These are phyloP conservation scores for Anadara kagoshimensis DNA, from an alignment of 1,140 invertebrate species.

Conservation along the genomic window DNA sequence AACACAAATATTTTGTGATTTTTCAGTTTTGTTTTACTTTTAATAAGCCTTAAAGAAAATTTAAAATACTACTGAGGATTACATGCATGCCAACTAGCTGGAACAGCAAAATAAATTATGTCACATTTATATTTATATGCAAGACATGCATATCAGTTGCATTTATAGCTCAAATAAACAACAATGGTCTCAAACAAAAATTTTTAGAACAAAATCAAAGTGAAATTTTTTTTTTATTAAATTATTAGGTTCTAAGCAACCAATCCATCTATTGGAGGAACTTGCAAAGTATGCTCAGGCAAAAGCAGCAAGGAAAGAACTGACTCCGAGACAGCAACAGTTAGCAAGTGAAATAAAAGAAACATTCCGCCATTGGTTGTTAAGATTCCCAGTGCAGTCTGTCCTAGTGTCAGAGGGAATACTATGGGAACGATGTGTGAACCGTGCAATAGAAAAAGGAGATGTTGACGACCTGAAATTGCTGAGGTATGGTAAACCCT, in stretches of 20 bases:
- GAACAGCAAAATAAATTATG: background rate
- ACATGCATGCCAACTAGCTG: background rate
- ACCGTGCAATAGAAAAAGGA: constrained; percentile 53
- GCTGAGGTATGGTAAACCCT: constrained; percentile 37
- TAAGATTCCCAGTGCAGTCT: constrained; percentile 68
- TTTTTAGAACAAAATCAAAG: background rate
- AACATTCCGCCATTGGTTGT: constrained; percentile 66
- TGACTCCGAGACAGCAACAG: constrained; percentile 37
- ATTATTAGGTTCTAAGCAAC: constrained; percentile 56
- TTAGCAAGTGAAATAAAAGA: constrained; percentile 51
- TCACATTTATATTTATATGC: background rate
- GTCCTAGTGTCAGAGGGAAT: constrained; percentile 66
- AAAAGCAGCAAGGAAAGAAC: background rate
- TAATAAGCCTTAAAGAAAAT: no score
- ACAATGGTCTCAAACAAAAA: no score
- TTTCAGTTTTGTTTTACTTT: no score
- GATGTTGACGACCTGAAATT: constrained; percentile 56
- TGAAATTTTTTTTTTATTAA: background rate
- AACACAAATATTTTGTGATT: no score
- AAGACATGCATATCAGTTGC: background rate
- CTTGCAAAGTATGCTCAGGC: constrained; percentile 44
- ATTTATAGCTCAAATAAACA: background rate
- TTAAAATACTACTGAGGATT: no score
- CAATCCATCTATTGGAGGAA: constrained; percentile 66
- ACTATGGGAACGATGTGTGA: constrained; percentile 64